A percentile compares a stretch with the other conserved stretches of the same genome.
phyloP scores from a whole-genome alignment of 2,797 vertebrate genomes.

The Pseudomugil tenellus region DNA sequence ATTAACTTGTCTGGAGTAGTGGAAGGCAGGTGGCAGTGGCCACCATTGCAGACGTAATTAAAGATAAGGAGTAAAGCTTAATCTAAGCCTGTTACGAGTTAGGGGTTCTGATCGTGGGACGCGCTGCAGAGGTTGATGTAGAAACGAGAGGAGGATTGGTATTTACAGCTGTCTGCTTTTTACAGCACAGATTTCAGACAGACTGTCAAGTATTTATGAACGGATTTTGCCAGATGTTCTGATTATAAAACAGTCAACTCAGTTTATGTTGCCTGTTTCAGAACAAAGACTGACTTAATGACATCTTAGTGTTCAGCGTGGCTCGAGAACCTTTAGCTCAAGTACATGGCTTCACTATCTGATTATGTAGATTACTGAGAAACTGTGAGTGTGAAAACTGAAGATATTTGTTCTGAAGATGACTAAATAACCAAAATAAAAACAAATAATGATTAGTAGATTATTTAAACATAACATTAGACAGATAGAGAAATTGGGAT shows the following conservation, averaged over 20 bases:
- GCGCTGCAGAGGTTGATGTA: slow-evolving; percentile 22
- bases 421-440: background rate
- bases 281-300: slow-evolving; percentile 9
- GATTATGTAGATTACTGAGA: slow-evolving; percentile 23
- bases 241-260: slow-evolving; percentile 35
- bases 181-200: slow-evolving; percentile 26
- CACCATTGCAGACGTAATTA: slow-evolving; percentile 37
- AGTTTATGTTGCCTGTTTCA: slow-evolving; percentile 17
- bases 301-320: slow-evolving; percentile 4
- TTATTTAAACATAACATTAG: no score
- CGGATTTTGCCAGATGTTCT: slow-evolving; percentile 35
- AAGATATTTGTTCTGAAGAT: background rate
- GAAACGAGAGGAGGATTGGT: slow-evolving; percentile 16
- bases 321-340: background rate
- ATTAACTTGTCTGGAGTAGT: slow-evolving; percentile 33
- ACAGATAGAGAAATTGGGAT: no score
- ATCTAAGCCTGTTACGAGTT: slow-evolving; percentile 33
- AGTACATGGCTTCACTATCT: background rate
- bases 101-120: slow-evolving; percentile 29
- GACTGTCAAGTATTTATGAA: slow-evolving; percentile 41
- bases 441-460: background rate
- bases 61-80: slow-evolving; percentile 39
- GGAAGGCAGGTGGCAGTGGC: slow-evolving; percentile 30
- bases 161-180: slow-evolving; percentile 49
- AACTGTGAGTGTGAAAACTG: slow-evolving; percentile 15